A percentile compares a stretch with the other conserved stretches of the same genome.
Conservation (phyloP, 2,113 vertebrate genomes). For the Tachysurus fulvidraco region DNA sequence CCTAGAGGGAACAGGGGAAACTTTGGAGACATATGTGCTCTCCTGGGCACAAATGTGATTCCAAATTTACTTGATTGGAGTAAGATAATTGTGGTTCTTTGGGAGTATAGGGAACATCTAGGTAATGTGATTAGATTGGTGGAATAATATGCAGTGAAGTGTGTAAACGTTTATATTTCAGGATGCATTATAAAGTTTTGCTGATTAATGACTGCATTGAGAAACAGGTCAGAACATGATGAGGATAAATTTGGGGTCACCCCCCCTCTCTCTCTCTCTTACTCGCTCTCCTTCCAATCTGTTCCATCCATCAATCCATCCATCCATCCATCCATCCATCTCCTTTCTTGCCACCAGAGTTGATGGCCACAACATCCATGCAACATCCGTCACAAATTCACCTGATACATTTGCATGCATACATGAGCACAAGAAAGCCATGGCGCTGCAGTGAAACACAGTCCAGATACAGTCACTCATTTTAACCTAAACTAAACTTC, state of each 20-base stretch:
- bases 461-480: constrained; percentile 68
- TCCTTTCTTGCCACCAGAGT: constrained; percentile 7
- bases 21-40: constrained; percentile 53
- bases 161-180: background rate
- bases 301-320: background rate
- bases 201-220: background rate
- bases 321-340: background rate
- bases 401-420: background rate
- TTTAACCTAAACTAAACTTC: constrained; percentile 65
- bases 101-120: constrained; percentile 7
- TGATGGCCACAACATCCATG: constrained; percentile 12
- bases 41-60: constrained; percentile 44
- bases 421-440: constrained; percentile 52
- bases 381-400: constrained; percentile 28
- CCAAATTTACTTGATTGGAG: constrained; percentile 34
- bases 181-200: background rate
- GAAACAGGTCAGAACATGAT: constrained; percentile 11
- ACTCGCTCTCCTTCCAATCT: background rate
- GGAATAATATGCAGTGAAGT: constrained; percentile 28
- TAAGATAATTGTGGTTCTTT: constrained; percentile 28
- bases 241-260: background rate
- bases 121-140: constrained; percentile 6
- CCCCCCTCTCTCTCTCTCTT: background rate
- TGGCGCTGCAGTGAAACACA: constrained; percentile 60
- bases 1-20: constrained; percentile 22